Evolutionary conservation across 2,797 vertebrate species (phyloP), one percentile per base, ranked within the genome.

Genomic region (Bryconaethiops microstoma): DNA sequence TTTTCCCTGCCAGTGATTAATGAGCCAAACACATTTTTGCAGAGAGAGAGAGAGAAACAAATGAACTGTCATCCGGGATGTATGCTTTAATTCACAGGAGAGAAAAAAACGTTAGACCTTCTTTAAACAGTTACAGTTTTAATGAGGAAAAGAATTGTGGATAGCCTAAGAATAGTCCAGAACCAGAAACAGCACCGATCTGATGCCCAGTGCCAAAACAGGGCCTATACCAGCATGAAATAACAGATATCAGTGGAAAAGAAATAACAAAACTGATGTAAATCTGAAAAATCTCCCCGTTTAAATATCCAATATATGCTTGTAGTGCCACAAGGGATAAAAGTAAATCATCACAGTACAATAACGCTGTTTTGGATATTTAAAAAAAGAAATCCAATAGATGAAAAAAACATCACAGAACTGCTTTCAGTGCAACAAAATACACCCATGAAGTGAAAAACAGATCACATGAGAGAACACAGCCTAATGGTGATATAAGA

Each of bases 21-120:
- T 74, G 54, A 60, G 25, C 54, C 52, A 57, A 74, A 42, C 39
- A 60, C 55, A 40, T 74, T 74, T 74, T 7, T 74, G 54, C 72
- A 29, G 29, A 29, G 29, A 29, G 29, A 59, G 29, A 59, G 29
- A 21, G 13, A 7, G 55, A 60, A 42, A 21, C 39, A 42, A 54
- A 72, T 52, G 35, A 54, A 29, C 70, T 39, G 70, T 35, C 70
- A 55, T 16, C 7, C 48, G 19, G 21, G 8, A 19, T 4, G 35
- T 7, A 39, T n/a, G 39, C 6, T 19, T 72, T 25, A 55, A 72
- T 45, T 71, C 16, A 72, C 29, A 10, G 23, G 25, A 39, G 8
- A 57, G 25, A 57, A 72, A 55, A 29, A 29, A 29, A 29, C n/a
- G 29, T 29, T 5, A 19, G 19, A 55, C 21, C 48, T 4, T 69